Percentiles rank a stretch among this genome's conserved stretches.
These are phyloP conservation scores for Muscina levida DNA, from an alignment of 2,888 invertebrate genomes.

Conservation along the genomic window DNA sequence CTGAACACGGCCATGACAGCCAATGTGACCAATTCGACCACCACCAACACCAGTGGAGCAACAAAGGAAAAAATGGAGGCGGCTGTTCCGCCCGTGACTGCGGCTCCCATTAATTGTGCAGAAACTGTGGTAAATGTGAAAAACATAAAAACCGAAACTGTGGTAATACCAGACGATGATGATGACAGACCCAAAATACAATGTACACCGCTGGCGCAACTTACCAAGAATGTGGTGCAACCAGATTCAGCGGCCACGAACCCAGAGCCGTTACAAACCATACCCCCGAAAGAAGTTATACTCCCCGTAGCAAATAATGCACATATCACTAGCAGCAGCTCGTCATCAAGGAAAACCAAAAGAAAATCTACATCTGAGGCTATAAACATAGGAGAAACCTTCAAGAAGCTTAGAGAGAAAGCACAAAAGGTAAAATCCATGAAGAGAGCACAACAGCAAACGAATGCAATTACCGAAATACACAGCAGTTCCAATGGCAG, in stretches of 20 bases:
- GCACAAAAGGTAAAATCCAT: conserved; percentile 2
- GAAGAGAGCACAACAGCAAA: conserved; percentile 1
- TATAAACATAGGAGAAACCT: background rate
- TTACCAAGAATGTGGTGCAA: background rate
- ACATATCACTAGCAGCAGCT: background rate
- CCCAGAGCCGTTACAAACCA: too few species aligned
- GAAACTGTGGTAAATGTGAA: background rate
- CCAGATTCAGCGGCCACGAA: background rate
- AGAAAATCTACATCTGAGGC: conserved; percentile 5
- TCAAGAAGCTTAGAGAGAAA: background rate
- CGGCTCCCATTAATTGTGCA: background rate
- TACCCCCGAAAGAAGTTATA: background rate
- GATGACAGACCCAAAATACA: background rate
- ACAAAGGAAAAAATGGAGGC: background rate
- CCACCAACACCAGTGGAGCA: background rate
- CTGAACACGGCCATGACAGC: conserved; percentile 73
- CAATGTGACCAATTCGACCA: conserved; percentile 60
- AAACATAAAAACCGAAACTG: conserved; percentile 53
- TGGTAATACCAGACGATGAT: conserved; percentile 14
- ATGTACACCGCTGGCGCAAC: background rate
- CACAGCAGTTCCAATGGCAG: background rate
- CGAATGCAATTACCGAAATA: background rate
- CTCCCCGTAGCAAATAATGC: background rate
- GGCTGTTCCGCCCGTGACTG: background rate
- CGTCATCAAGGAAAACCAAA: background rate